Evolutionary conservation across 2,113 vertebrate genomes (phyloP).

Genomic region (Lethenteron camtschaticum): DNA sequence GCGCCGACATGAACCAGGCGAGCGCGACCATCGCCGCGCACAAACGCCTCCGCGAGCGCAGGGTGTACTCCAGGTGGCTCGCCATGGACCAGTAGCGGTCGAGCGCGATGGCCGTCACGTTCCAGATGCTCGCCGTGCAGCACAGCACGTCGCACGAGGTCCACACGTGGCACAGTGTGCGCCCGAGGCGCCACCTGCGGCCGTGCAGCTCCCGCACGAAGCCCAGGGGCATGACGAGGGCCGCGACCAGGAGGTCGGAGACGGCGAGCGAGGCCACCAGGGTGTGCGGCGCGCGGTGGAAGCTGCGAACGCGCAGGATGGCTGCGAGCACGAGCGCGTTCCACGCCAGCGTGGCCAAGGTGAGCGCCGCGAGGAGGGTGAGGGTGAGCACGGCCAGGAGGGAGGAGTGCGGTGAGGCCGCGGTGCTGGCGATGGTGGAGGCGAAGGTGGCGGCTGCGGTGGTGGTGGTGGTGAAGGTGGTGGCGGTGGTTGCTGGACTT

Average conservation of each 20-base stretch:
- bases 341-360: slow-evolving; percentile 15
- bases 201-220: slow-evolving; percentile 14
- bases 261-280: slow-evolving; percentile 17
- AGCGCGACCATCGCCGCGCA: slow-evolving; percentile 12
- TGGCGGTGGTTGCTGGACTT: too few relatives aligned
- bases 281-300: slow-evolving; percentile 15
- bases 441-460: too few relatives aligned
- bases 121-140: slow-evolving; percentile 19
- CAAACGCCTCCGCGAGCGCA: slow-evolving; percentile 11
- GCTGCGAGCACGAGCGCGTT: slow-evolving; percentile 15
- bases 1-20: slow-evolving; percentile 13
- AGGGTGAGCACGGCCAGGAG: slow-evolving; percentile 10
- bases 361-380: slow-evolving; percentile 13
- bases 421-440: neutral
- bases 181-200: slow-evolving; percentile 13
- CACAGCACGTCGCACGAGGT: slow-evolving; percentile 15
- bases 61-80: slow-evolving; percentile 13
- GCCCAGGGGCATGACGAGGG: slow-evolving; percentile 14
- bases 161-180: slow-evolving; percentile 15
- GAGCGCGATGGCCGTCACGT: slow-evolving; percentile 15
- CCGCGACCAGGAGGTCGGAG: slow-evolving; percentile 14
- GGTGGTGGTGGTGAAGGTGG: too few relatives aligned
- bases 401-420: slow-evolving; percentile 6
- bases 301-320: slow-evolving; percentile 15
- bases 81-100: slow-evolving; percentile 14